Evolutionary conservation across 2,113 vertebrate species (phyloP).

Genomic region (Neolamprologus devosi): DNA sequence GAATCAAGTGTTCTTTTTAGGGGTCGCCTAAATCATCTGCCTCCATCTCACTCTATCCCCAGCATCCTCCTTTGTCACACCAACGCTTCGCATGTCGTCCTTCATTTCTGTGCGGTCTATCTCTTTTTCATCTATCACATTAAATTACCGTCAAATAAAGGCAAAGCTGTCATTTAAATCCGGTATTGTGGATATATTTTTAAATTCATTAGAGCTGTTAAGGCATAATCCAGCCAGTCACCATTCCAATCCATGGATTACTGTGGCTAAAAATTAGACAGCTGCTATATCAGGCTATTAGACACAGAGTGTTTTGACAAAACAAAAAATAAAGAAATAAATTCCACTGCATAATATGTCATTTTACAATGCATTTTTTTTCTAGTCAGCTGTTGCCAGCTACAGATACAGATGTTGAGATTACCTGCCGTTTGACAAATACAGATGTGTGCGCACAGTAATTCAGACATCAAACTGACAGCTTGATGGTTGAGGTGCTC

Average conservation of each 20-base stretch:
- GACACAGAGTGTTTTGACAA: neutral
- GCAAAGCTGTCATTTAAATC: neutral
- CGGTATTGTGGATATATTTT: neutral
- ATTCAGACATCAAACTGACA: constrained; percentile 61
- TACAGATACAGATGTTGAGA: constrained; percentile 29
- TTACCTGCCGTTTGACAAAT: constrained; percentile 16
- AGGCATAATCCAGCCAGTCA: neutral
- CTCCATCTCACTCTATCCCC: neutral
- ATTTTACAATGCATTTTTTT: neutral
- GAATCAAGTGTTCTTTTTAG: neutral
- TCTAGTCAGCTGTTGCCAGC: neutral
- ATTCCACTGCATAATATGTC: neutral
- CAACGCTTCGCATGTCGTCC: neutral
- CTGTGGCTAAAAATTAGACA: neutral
- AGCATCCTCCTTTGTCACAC: neutral
- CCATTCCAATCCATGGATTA: neutral
- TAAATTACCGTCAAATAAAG: neutral
- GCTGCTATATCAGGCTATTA: neutral
- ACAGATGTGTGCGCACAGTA: constrained; percentile 37
- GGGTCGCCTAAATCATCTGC: neutral
- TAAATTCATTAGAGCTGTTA: neutral
- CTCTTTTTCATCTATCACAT: neutral
- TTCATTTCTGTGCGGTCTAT: neutral
- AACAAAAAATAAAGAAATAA: neutral
- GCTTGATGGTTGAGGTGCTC: constrained; percentile 39